Percentiles rank a stretch among this genome's conserved stretches.
phyloP scores from a whole-genome alignment of 2,797 vertebrate genomes.

The Sebastes steindachneri region DNA sequence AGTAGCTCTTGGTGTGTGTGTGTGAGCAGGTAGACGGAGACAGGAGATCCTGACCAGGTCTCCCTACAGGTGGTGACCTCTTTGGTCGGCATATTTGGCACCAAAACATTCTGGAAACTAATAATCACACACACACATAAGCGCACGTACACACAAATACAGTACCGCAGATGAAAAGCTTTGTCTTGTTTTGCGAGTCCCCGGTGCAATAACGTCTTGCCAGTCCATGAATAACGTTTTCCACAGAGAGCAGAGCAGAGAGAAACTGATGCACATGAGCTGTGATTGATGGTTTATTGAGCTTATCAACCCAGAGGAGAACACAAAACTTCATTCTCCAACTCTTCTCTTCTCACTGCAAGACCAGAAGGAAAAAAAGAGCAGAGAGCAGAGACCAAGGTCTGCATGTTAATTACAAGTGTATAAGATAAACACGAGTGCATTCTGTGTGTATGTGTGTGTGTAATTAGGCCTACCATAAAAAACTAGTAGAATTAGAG shows the following conservation, averaged over 20 bases:
- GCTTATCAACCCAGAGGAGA: constrained; percentile 47
- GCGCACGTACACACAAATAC: background rate
- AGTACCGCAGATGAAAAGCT: constrained; percentile 5
- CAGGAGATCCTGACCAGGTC: background rate
- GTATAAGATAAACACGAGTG: constrained; percentile 33
- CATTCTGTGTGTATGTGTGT: background rate
- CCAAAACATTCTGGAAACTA: background rate
- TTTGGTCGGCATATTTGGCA: background rate
- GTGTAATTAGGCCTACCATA: background rate
- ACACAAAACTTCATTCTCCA: constrained; percentile 31
- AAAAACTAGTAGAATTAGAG: background rate
- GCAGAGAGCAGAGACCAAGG: constrained; percentile 6
- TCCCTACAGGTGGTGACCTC: background rate
- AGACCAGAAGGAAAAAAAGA: constrained; percentile 4
- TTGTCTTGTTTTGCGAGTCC: constrained; percentile 7
- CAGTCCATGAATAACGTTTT: constrained; percentile 38
- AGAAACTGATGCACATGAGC: constrained; percentile 35
- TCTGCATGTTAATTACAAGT: constrained; percentile 45
- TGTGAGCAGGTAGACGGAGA: background rate
- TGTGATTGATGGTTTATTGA: constrained; percentile 54
- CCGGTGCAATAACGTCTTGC: constrained; percentile 10
- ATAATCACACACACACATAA: background rate
- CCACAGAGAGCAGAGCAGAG: constrained; percentile 21
- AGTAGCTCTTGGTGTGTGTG: background rate
- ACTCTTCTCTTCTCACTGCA: constrained; percentile 6